Conservation (phyloP, 2,797 vertebrate species). For the Muscicapa striata region DNA sequence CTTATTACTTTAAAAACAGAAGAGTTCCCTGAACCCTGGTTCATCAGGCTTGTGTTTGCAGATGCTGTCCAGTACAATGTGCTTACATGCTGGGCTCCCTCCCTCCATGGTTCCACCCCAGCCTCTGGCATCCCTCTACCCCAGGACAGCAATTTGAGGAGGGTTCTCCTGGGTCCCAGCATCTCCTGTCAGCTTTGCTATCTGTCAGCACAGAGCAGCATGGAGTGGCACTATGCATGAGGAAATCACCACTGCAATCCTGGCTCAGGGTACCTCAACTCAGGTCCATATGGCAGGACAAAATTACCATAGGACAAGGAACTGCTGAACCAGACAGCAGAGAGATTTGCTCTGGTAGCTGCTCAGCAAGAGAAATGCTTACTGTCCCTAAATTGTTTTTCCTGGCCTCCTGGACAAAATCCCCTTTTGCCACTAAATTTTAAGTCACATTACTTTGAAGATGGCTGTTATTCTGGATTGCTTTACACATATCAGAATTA, state of each 20-base stretch:
- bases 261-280: not conserved
- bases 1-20: not conserved
- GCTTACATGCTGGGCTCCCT: not conserved
- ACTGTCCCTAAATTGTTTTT: not conserved
- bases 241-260: not conserved
- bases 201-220: not conserved
- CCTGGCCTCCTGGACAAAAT: not conserved
- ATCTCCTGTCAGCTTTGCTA: not conserved
- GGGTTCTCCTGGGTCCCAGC: not conserved
- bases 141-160: not conserved
- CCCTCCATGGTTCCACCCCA: not conserved
- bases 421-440: not conserved
- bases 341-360: not conserved
- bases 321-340: not conserved
- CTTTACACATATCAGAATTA: not conserved
- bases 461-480: not conserved
- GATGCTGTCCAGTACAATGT: not conserved
- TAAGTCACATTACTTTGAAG: not conserved
- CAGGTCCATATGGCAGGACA: not conserved
- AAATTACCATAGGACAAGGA: not conserved
- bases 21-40: not conserved
- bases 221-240: not conserved
- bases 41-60: not conserved
- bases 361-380: not conserved
- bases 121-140: not conserved